Evolutionary conservation across 2,797 vertebrate genomes (phyloP), one percentile per base, ranked within the genome.

Genomic region (Merluccius polli): DNA sequence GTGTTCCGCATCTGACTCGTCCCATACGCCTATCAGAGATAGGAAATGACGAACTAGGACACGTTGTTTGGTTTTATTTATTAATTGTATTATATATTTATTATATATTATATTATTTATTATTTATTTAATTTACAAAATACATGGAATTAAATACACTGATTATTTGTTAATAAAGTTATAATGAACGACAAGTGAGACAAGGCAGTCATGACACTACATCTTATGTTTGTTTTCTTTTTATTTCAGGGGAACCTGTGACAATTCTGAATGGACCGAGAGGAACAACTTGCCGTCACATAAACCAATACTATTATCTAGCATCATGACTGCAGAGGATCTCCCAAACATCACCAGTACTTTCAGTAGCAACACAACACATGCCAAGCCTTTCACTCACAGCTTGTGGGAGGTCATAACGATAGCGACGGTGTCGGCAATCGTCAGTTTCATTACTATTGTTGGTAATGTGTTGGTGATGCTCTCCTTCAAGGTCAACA

Each of bases 401-500:
- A 92, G 89, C 74, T 87, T 98, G 30, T 96, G 95, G 96, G 96
- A 99, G 91, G 93, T 95, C 69, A 94, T 99, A 81, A 91, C 95
- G 79, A 97, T 99, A n/a, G 95, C 96, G 1, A 95, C 93, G 0
- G 95, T 97, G 81, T 97, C 96, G 0, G 96, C 96, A 35, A 92
- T 97, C 30, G 96, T 97, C 78, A 99, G 98, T 88, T 90, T 98
- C 78, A 94, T 97, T 85, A 99, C 98, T 33, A 92, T 98, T 15
- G 95, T 98, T 73, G 98, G 98, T 59, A 99, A 99, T 9, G 92
- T 98, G 81, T 92, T 99, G 83, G 98, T 99, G 71, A 91, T 99
- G 94, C 90, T 98, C 83, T 98, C 97, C 67, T 99, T 99, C 90
- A 97, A 98, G 89, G 97, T 99, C 73, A 99, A 99, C 89, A 98